Evolutionary conservation across 2,797 vertebrate genomes (phyloP), one percentile per base, ranked within the genome.

Genomic region (Ptychobarbus kaznakovi): DNA sequence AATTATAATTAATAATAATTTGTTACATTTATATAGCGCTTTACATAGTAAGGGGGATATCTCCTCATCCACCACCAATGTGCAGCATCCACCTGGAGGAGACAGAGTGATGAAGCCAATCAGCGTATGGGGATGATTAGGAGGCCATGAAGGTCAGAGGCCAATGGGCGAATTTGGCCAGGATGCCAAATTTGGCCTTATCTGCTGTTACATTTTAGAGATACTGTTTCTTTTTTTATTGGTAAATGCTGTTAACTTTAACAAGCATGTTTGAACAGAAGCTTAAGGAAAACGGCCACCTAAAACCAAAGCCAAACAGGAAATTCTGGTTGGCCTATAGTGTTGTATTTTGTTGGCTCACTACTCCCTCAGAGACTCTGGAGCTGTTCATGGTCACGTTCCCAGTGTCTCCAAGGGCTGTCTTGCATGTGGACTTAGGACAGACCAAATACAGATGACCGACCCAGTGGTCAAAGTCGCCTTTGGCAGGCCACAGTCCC

Each of bases 351-450:
- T 28, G 28, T 28, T 63, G 28, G 13, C 63, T 81, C 49, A 25
- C 3, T 46, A 28, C 32, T 44, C 81, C 73, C 83, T 80, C 58
- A 25, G 70, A 84, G 83, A 25, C 61, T 16, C 10, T 13, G 58
- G 76, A 87, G 82, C 86, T 87, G 86, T 51, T 68, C 73, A 72
- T 81, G 61, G 63, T 84, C 86, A 87, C 82, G 65, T 84, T 84
- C 32, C 82, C 78, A 25, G 22, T 76, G 69, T 81, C 86, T 72
- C 78, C 8, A 53, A 81, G 72, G 82, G 22, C 69, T 74, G 16
- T 72, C 72, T 73, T 76, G 72, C 70, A 75, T 87, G 82, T 76
- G 82, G 86, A 75, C 15, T 28, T 38, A 25, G 51, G 73, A 79
- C 68, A 40, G 58, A 80, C 72, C 69, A 68, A 68, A 76, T 84